Percentiles rank a stretch among this genome's conserved stretches.
These are phyloP conservation scores for Halichoerus grypus DNA, from an alignment of 2,113 vertebrate genomes.

Conservation along the genomic window DNA sequence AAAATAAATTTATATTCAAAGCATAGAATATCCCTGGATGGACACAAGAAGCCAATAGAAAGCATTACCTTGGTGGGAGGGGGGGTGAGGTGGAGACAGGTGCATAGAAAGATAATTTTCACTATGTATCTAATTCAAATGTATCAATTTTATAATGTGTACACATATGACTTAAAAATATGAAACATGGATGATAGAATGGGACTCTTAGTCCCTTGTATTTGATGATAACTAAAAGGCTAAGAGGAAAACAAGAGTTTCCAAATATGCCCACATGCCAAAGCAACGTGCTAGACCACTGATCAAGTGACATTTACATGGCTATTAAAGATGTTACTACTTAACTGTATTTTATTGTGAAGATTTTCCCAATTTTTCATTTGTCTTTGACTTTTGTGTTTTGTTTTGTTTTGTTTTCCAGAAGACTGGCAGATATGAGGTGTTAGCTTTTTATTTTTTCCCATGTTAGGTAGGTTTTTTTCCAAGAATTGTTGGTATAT, in stretches of 20 bases:
- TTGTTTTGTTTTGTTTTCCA: neutral
- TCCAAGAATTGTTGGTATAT: neutral
- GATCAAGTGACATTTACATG: neutral
- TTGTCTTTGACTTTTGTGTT: neutral
- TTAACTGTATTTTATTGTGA: neutral
- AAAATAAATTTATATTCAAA: neutral
- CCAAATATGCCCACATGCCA: neutral
- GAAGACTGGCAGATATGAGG: neutral
- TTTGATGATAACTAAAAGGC: neutral
- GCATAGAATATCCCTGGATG: neutral
- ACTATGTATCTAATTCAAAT: neutral
- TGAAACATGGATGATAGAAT: neutral
- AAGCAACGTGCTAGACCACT: neutral
- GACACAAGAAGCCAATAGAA: neutral
- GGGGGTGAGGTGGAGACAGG: neutral
- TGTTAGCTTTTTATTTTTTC: neutral
- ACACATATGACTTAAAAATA: neutral
- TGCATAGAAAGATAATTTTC: neutral
- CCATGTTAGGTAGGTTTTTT: neutral
- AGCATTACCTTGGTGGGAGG: fast-evolving
- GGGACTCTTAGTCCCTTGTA: neutral
- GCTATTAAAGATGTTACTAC: neutral
- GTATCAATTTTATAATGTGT: neutral
- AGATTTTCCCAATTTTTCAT: neutral
- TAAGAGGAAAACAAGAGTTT: neutral